Evolutionary conservation across 1,140 invertebrate species (phyloP), one percentile per base, ranked within the genome.

Genomic region (Metaphire vulgaris): DNA sequence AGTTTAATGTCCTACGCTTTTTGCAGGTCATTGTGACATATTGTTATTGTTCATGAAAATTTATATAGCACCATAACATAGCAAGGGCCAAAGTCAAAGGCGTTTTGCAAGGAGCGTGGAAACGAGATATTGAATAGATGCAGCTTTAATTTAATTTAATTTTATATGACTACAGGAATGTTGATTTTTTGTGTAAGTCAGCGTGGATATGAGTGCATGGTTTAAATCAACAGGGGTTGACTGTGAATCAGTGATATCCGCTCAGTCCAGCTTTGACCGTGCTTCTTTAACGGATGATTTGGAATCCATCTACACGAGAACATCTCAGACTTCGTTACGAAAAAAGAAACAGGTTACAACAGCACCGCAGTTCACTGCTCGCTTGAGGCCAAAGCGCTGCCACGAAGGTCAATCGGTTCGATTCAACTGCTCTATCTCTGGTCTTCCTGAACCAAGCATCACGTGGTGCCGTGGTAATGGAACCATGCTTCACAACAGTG

Each of bases 331-430:
- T 12, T 56, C 41, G 6, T 21, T 12, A 21, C 41, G 41, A 6
- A 56, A 56, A 21, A 69, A 64, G 64, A 74, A 65, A 75, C 80
- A 79, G 30, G 70, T 79, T 30, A 78, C 82, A 41, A 80, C 79
- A 74, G 91, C 92, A 0, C 94, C 94, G 0, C 91, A 93, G 81
- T 95, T 96, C 81, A 94, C 92, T 0, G 93, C 94, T 90, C 89
- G 92, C 29, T 85, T 95, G 30, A 88, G 92, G n/a, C 92, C 94
- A 82, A 88, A 92, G 72, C 88, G 92, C 12, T 91, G 94, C 0
- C 91, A 94, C 82, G 89, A 91, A 2, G 91, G 91, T 0, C 15
- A 78, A 78, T 70, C 79, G 29, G 32, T 75, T 66, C 32, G 74
- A 21, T 68, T 75, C 64, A 75, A 68, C 32, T 67, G 65, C 21